Base-by-base conservation (phyloP, 1,140 invertebrate species). In the Cylas formicarius region DNA sequence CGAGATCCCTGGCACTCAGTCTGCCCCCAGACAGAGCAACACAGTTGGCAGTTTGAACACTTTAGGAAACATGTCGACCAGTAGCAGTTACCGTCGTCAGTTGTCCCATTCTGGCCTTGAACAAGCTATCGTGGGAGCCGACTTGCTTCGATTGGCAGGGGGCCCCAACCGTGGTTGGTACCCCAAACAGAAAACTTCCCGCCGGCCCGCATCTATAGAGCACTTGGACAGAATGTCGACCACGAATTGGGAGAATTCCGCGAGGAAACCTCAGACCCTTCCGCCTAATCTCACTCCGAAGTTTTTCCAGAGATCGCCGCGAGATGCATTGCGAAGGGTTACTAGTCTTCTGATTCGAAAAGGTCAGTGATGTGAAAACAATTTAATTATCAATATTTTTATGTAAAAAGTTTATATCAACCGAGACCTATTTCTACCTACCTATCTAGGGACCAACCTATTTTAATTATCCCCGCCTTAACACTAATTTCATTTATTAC, bases 311-410 rank as follows among this genome's bases (percentile, higher is more conserved):
- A 84, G 85, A 70, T 87, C 82, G 48, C 85, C 86, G 21, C 74
- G 84, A 56, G 86, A 87, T 67, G 84, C 86, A 28, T 72, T 89
- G 44, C 73, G 86, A 60, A 77, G 86, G 66, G 86, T 89, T 56
- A 88, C 84, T 61, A 87, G 84, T 73, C 78, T 89, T 67, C 75
- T 89, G 63, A 89, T 89, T 67, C 75, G 83, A 62, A 86, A 86
- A 80, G 81, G 81, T 84, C 70, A 74, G 71, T 43, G 18, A 27
- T 11, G 13, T 11, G n/a, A n/a, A n/a, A n/a, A n/a, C n/a, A n/a
- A n/a, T 33, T 9, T 9, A 9, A 26, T 26, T 9, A 26, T 36
- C 18, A 41, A n/a, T n/a, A n/a, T n/a, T n/a, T n/a, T n/a, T n/a
- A n/a, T n/a, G n/a, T n/a, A n/a, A n/a, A n/a, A n/a, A n/a, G n/a